Base-by-base conservation (phyloP, 2,113 vertebrate genomes). In the Alces alces region DNA sequence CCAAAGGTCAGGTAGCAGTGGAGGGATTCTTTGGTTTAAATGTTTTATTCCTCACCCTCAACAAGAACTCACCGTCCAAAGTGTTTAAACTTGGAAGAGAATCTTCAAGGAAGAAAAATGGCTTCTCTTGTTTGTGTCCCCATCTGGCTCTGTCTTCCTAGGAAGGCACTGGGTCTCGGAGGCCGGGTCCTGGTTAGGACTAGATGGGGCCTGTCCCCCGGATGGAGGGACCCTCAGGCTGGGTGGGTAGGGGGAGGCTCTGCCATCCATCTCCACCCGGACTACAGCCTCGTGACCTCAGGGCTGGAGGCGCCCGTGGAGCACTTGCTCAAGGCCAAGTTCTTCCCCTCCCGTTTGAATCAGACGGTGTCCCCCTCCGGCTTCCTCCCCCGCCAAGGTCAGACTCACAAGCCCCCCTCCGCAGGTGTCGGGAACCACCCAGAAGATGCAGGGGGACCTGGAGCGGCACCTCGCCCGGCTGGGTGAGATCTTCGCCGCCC, bases 401-500 rank as follows among this genome's bases (percentile, higher is more conserved):
- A 16, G 25, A 2, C 30, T 73, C 45, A 52, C 10, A 88, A 25
- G 57, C 6, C 36, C 27, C 50, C 39, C 52, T 58, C 73, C 78
- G 2, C 98, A 99, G 99, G 99, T 99, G 2, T 99, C 98, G 0
- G 98, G 98, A 88, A 99, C 99, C 89, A 99, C 99, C 73, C 98
- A 98, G 88, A 99, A 98, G 97, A 99, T 99, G 99, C 98, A 97
- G 94, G 98, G 97, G 4, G 98, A 98, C 19, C 98, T 99, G 80
- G 99, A 99, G 93, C 99, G 99, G 98, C 99, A 99, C 97, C 98
- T 99, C 85, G 99, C 97, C 0, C 98, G 99, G 76, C 98, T 99
- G 97, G 99, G 99, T 0, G 99, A 99, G 99, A 99, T 99, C 97
- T 99, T 99, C 11, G 99, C 99, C 3, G 50, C 98, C 0, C 99